These are phyloP conservation scores for Uloborus plumipes DNA, from an alignment of 2,888 invertebrate species.

Conservation along the genomic window DNA sequence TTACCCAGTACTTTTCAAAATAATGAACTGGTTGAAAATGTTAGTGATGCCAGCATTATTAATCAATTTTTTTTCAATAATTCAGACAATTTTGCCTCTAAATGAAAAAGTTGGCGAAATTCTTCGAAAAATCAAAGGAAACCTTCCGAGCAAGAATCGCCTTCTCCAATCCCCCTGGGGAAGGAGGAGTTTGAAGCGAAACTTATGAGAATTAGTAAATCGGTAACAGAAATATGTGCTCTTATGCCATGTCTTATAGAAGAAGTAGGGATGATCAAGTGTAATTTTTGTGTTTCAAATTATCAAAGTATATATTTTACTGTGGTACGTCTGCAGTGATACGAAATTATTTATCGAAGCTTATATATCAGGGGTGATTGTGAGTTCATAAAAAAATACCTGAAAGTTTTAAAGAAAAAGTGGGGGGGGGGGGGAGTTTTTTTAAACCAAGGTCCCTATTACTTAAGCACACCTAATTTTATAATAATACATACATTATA, in stretches of 20 bases:
- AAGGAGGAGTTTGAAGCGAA: slow-evolving; percentile 1
- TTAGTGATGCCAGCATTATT: neutral
- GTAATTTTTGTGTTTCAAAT: neutral
- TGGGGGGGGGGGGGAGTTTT: too few relatives aligned
- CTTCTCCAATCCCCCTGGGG: neutral
- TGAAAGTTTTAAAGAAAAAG: too few relatives aligned
- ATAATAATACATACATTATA: too few relatives aligned
- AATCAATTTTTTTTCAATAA: slow-evolving; percentile 1
- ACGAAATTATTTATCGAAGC: too few relatives aligned
- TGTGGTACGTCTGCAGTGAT: too few relatives aligned
- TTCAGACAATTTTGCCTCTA: slow-evolving; percentile 1
- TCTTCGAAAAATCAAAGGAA: neutral
- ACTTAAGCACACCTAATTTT: too few relatives aligned
- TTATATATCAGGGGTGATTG: too few relatives aligned
- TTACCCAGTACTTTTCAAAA: neutral
- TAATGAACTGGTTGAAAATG: neutral
- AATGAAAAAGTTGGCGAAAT: slow-evolving; percentile 1
- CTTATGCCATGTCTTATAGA: neutral
- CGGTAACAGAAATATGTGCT: neutral
- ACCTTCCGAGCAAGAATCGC: too few relatives aligned
- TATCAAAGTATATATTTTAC: too few relatives aligned
- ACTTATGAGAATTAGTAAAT: too few relatives aligned
- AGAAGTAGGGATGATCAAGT: neutral
- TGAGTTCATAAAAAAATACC: too few relatives aligned
- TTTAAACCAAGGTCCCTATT: too few relatives aligned